Conservation (phyloP, 23 tunicate species). For the Clavelina lepadiformis region DNA sequence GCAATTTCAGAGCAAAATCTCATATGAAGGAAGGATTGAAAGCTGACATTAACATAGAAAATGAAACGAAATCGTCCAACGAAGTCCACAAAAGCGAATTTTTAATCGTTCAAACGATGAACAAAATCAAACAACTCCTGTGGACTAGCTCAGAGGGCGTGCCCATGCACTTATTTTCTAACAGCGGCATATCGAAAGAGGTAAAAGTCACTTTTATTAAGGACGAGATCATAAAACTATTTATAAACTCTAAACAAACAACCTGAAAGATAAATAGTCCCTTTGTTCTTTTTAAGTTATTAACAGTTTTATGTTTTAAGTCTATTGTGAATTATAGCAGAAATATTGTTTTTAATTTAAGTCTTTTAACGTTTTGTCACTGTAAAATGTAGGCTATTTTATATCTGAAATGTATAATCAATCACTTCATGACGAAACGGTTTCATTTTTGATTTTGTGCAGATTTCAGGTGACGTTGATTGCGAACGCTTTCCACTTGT, state of each 20-base stretch:
- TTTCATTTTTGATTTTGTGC: constrained; percentile 2
- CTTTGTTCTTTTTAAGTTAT: too few species aligned
- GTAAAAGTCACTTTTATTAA: constrained; percentile 11
- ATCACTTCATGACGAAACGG: background rate
- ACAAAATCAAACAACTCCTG: constrained; percentile 34
- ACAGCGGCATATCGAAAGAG: constrained; percentile 30
- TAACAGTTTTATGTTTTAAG: too few species aligned
- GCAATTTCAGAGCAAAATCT: background rate
- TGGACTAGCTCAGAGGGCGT: constrained; percentile 51
- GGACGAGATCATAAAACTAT: background rate
- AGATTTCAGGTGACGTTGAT: constrained; percentile 40
- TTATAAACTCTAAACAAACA: background rate
- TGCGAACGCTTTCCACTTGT: constrained; percentile 59
- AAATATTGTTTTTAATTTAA: background rate
- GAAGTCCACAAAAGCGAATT: constrained; percentile 38
- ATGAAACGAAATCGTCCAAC: too few species aligned
- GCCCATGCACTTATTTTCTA: constrained; percentile 15
- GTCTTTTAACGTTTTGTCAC: background rate
- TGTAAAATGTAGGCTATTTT: background rate
- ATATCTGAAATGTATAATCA: background rate
- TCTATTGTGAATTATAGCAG: too few species aligned
- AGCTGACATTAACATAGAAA: background rate
- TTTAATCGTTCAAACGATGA: constrained; percentile 60
- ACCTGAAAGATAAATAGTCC: background rate
- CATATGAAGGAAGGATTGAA: background rate